Percentiles rank a stretch among this genome's conserved stretches.
phyloP scores from a whole-genome alignment of 2,113 vertebrate species.

The Stegostoma tigrinum region DNA sequence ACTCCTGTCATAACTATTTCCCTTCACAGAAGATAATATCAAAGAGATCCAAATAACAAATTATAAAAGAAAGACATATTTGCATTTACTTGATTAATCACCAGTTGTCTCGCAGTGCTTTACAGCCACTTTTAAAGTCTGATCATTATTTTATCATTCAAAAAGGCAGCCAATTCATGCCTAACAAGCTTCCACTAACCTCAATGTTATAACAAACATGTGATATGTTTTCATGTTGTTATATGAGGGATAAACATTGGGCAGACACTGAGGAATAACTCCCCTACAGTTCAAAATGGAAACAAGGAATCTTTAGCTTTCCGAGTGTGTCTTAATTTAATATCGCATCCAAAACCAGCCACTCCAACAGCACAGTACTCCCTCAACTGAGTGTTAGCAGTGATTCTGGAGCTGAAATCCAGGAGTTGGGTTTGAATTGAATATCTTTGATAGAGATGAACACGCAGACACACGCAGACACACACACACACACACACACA shows the following conservation, averaged over 20 bases:
- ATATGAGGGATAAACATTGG: not conserved
- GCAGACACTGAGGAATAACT: not conserved
- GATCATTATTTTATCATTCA: not conserved
- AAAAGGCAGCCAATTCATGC: not conserved
- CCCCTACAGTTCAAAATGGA: too few relatives aligned
- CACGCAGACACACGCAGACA: too few relatives aligned
- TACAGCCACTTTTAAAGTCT: not conserved
- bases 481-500: too few relatives aligned
- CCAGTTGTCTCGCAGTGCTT: not conserved
- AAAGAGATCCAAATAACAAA: not conserved
- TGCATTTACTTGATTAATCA: not conserved
- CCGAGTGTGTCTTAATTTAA: not conserved
- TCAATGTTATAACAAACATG: not conserved
- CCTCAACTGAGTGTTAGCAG: not conserved
- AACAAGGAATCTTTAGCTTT: too few relatives aligned
- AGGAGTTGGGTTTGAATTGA: not conserved
- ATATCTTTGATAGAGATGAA: not conserved
- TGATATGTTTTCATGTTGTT: not conserved
- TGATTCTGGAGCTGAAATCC: not conserved
- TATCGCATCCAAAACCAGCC: not conserved
- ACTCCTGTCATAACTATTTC: too few relatives aligned
- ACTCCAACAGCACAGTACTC: not conserved
- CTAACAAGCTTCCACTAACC: not conserved
- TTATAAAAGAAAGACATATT: not conserved
- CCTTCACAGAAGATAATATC: not conserved